phyloP scores from a whole-genome alignment of 37 sponge, comb jelly and placozoan genomes.

The Axinella damicornis region DNA sequence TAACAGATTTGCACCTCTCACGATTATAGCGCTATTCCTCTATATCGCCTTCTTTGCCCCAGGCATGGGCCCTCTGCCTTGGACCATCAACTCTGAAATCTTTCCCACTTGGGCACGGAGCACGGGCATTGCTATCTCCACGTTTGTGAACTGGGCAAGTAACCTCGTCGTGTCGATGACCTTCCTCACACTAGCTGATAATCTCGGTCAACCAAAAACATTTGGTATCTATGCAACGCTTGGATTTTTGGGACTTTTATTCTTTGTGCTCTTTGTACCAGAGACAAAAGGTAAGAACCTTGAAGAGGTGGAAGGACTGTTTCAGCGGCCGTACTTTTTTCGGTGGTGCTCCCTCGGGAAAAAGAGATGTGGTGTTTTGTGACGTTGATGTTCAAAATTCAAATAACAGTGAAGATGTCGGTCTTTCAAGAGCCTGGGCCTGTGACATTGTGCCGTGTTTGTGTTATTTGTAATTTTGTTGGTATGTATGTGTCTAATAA shows the following conservation, averaged over 20 bases:
- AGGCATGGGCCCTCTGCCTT: constrained; percentile 94
- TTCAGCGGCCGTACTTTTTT: constrained; percentile 71
- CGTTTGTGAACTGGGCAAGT: constrained; percentile 86
- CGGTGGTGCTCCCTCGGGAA: constrained; percentile 59
- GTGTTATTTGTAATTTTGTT: no score
- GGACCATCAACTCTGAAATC: constrained; percentile 96
- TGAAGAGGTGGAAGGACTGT: constrained; percentile 81
- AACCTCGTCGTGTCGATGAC: constrained; percentile 91
- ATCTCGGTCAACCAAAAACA: constrained; percentile 67
- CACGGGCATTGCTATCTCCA: constrained; percentile 76
- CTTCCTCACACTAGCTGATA: constrained; percentile 74
- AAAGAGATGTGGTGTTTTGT: no score
- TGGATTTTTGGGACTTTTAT: constrained; percentile 63
- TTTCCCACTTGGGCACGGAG: constrained; percentile 97
- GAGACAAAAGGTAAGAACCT: constrained; percentile 83
- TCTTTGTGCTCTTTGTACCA: constrained; percentile 79
- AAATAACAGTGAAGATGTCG: no score
- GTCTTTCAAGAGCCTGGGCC: no score
- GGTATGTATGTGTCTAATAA: no score
- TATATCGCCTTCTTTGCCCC: constrained; percentile 96
- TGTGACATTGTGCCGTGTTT: no score
- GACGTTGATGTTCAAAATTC: no score
- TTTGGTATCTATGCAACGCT: constrained; percentile 83
- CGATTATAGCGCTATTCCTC: constrained; percentile 78
- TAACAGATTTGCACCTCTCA: constrained; percentile 55